phyloP scores from a whole-genome alignment of 2,797 vertebrate genomes.

The Lacerta bilineata region DNA sequence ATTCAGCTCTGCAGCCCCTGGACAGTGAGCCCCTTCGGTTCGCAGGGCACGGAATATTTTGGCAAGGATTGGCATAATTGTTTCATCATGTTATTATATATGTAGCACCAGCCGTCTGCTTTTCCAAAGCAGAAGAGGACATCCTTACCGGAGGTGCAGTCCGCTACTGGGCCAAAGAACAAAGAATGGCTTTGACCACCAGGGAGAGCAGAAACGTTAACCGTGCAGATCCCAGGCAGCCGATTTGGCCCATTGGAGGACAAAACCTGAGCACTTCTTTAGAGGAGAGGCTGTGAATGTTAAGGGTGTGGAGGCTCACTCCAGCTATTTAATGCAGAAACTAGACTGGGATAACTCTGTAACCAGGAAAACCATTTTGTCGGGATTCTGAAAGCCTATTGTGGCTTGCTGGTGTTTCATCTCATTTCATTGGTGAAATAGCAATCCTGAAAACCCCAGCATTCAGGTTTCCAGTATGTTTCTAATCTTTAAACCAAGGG shows the following conservation, averaged over 20 bases:
- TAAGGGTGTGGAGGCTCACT: background rate
- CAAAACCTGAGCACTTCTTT: background rate
- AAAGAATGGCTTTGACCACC: background rate
- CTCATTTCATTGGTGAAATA: background rate
- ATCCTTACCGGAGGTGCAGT: background rate
- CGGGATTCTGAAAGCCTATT: background rate
- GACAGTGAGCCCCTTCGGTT: background rate
- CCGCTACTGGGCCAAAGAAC: background rate
- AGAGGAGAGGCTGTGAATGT: background rate
- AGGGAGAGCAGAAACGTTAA: too few relatives aligned
- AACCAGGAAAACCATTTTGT: background rate
- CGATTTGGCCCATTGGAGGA: background rate
- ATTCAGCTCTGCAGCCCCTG: too few relatives aligned
- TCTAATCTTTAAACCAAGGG: background rate
- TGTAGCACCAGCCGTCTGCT: background rate
- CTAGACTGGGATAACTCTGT: background rate
- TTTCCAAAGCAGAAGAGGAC: background rate
- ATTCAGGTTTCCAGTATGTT: background rate
- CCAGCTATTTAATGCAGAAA: background rate
- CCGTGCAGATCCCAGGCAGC: background rate
- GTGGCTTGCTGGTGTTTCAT: background rate
- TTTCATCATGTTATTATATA: too few relatives aligned
- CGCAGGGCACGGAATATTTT: background rate
- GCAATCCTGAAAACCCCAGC: background rate
- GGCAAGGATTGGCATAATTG: background rate